These are phyloP conservation scores for Agriopis marginaria DNA, from an alignment of 2,888 invertebrate genomes.

Conservation along the genomic window DNA sequence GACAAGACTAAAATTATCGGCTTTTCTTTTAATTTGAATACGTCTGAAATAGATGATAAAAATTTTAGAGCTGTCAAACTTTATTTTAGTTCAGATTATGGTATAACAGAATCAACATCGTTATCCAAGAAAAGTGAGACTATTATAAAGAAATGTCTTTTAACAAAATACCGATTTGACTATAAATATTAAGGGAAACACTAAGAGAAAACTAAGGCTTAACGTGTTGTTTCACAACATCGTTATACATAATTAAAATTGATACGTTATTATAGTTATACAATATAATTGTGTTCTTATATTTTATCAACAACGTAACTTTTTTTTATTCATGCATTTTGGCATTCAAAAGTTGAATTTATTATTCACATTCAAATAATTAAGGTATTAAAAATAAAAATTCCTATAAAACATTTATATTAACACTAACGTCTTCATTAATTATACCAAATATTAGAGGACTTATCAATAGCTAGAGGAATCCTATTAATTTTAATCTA, in stretches of 20 bases:
- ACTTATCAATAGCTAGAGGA: slow-evolving; percentile 40
- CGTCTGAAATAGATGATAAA: too few relatives aligned
- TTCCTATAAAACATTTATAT: slow-evolving; percentile 16
- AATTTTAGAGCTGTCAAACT: too few relatives aligned
- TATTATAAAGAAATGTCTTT: too few relatives aligned
- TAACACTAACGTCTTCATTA: slow-evolving; percentile 35
- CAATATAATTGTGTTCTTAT: slow-evolving; percentile 16
- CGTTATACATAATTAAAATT: slow-evolving; percentile 23
- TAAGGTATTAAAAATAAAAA: slow-evolving; percentile 15
- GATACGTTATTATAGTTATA: slow-evolving; percentile 29
- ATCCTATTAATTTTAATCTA: slow-evolving; percentile 50
- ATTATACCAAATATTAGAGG: slow-evolving; percentile 29
- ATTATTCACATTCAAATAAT: slow-evolving; percentile 27
- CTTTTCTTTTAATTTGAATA: too few relatives aligned
- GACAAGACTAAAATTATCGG: too few relatives aligned
- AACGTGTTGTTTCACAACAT: slow-evolving; percentile 43
- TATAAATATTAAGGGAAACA: background rate
- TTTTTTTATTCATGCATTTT: slow-evolving; percentile 15
- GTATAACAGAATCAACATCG: background rate
- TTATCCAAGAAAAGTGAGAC: too few relatives aligned
- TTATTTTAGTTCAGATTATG: too few relatives aligned
- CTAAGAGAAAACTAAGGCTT: background rate
- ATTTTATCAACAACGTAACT: slow-evolving; percentile 6
- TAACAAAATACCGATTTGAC: background rate
- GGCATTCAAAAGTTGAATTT: slow-evolving; percentile 14